Evolutionary conservation across 2,113 vertebrate genomes (phyloP).

Genomic region (Rhinolophus sinicus): DNA sequence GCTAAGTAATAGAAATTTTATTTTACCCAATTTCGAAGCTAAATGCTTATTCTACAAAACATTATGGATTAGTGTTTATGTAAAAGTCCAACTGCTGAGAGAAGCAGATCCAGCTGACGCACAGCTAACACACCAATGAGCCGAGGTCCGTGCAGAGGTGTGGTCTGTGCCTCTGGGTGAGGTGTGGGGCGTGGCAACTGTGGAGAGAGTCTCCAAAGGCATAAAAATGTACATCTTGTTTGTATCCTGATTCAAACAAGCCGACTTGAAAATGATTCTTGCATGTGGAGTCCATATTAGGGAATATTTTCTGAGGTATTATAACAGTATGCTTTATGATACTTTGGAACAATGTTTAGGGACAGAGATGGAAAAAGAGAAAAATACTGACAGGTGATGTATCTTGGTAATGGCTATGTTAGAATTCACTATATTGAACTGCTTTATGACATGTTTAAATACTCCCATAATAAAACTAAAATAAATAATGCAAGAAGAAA

Average conservation of each 20-base stretch:
- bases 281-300: background rate
- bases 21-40: slow-evolving; percentile 88
- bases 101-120: slow-evolving; percentile 83
- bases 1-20: slow-evolving; percentile 88
- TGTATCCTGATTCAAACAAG: background rate
- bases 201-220: slow-evolving; percentile 86
- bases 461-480: background rate
- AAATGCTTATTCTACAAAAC: slow-evolving; percentile 89
- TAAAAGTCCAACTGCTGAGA: slow-evolving; percentile 84
- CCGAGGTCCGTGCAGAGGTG: slow-evolving; percentile 83
- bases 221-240: slow-evolving; percentile 50
- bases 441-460: background rate
- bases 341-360: background rate
- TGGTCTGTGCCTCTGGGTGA: slow-evolving; percentile 81
- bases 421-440: background rate
- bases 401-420: background rate
- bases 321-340: background rate
- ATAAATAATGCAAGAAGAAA: slow-evolving; percentile 79
- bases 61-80: slow-evolving; percentile 88
- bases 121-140: slow-evolving; percentile 84
- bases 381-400: background rate
- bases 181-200: slow-evolving; percentile 81
- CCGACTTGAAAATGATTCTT: background rate
- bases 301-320: background rate
- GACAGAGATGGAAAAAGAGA: background rate